Evolutionary conservation across 2,888 invertebrate genomes (phyloP), one percentile per base, ranked within the genome.

Genomic region (Plutella xylostella): DNA sequence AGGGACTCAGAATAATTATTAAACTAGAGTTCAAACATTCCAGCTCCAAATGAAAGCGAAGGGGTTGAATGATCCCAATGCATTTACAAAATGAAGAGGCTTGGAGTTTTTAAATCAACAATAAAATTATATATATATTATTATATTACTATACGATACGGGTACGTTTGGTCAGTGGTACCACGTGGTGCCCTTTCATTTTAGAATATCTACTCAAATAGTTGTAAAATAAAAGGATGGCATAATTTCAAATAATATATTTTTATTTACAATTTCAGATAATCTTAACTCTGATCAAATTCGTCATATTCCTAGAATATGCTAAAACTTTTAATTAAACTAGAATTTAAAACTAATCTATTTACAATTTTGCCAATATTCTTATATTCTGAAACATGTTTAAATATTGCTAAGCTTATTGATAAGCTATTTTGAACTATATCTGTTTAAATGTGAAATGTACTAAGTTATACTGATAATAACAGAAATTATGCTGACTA

Each of bases 171-270:
- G n/a, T n/a, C n/a, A n/a, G n/a, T n/a, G n/a, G n/a, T n/a, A n/a
- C n/a, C n/a, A n/a, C n/a, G n/a, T n/a, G n/a, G n/a, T n/a, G n/a
- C n/a, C n/a, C n/a, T n/a, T n/a, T n/a, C n/a, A n/a, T n/a, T n/a
- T n/a, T n/a, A n/a, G n/a, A n/a, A n/a, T n/a, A n/a, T n/a, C n/a
- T n/a, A n/a, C n/a, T n/a, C n/a, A n/a, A n/a, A n/a, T n/a, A n/a
- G n/a, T n/a, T n/a, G n/a, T n/a, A n/a, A n/a, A n/a, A n/a, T n/a
- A n/a, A n/a, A n/a, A n/a, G n/a, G n/a, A n/a, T n/a, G n/a, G n/a
- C n/a, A n/a, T n/a, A n/a, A n/a, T 68, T 63, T 74, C 71, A 79
- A 78, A 79, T 79, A 75, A 76, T 79, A 79, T 80, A 77, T 66
- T 76, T 78, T 77, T 80, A 82, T 80, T 76, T 82, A 80, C 80